Base-by-base conservation (phyloP, 2,888 invertebrate species). In the Pycnomerus fuliginosus region DNA sequence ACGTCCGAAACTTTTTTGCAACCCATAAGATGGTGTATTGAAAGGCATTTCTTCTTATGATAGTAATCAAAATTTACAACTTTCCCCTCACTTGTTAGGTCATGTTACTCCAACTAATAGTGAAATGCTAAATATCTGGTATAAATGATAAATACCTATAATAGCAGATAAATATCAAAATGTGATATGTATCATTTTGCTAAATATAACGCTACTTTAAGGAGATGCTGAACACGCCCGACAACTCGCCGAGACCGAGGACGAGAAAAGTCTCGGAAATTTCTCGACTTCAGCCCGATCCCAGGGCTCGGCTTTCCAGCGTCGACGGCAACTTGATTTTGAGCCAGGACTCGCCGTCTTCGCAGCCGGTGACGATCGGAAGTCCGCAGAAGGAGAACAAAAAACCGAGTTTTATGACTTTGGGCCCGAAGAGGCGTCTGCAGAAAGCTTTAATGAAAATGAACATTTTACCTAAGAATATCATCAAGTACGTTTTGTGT, bases 381-480 rank as follows among this genome's bases (percentile, higher is more conserved):
- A 81, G 82, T 66, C 78, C 81, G 17, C 80, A 83, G 67, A 86
- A 87, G 63, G 88, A 78, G 38, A 53, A 55, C 3, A 70, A 69
- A 38, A 71, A 70, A 44, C 77, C 77, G 52, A 78, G 87, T 39
- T 93, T 92, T 64, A 92, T 92, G 90, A 93, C 93, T 16, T 76
- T 90, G 46, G 92, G 90, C 1, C 89, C 92, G 35, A 90, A 90
- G 64, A 80, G 87, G 55, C 80, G 89, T 60, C 74, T 94, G 42
- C 89, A 89, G 62, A 90, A 87, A 71, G 90, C 89, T 45, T 78
- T 91, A 60, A 87, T 87, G 76, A 90, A 88, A 75, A 90, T 93
- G 82, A 93, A 92, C 71, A 84, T 94, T 64, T 77, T 90, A 60
- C 88, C 88, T 61, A 90, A 89, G 76, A 88, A 89, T 72, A 83